Evolutionary conservation across 2,113 vertebrate species (phyloP).

Genomic region (Python bivittatus): DNA sequence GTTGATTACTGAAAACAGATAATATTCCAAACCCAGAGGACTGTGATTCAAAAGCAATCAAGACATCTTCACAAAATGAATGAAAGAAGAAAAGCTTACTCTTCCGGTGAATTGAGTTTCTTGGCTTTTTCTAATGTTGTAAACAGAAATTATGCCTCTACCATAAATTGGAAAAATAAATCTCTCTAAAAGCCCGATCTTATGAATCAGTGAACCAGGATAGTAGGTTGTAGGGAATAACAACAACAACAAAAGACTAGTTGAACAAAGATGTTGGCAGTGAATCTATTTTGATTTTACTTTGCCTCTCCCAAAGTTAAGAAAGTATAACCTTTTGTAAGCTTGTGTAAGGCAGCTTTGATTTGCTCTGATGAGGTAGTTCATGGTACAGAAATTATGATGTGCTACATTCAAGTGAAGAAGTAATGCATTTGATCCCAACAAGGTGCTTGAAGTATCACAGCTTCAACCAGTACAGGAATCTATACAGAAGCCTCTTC

Average conservation of each 20-base stretch:
- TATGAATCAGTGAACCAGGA: not conserved
- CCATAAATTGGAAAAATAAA: not conserved
- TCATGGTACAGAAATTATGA: not conserved
- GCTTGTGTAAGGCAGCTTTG: not conserved
- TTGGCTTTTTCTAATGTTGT: not conserved
- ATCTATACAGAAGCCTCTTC: not conserved
- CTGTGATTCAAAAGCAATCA: constrained; percentile 23
- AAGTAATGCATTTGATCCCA: not conserved
- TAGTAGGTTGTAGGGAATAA: not conserved
- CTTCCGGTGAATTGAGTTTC: not conserved
- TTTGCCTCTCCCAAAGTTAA: not conserved
- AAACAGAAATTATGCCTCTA: not conserved
- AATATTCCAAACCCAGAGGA: constrained; percentile 39
- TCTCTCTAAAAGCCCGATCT: not conserved
- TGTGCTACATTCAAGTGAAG: not conserved
- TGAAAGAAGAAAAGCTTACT: constrained; percentile 41
- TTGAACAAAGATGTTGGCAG: not conserved
- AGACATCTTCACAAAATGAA: constrained; percentile 39
- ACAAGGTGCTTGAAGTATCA: not conserved
- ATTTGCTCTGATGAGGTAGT: not conserved
- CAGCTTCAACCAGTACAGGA: not conserved
- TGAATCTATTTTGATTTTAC: not conserved
- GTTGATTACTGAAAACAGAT: constrained; percentile 7
- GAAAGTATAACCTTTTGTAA: not conserved
- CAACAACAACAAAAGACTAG: not conserved